These are phyloP conservation scores for Eleginops maclovinus DNA, from an alignment of 2,113 vertebrate genomes.

Conservation along the genomic window DNA sequence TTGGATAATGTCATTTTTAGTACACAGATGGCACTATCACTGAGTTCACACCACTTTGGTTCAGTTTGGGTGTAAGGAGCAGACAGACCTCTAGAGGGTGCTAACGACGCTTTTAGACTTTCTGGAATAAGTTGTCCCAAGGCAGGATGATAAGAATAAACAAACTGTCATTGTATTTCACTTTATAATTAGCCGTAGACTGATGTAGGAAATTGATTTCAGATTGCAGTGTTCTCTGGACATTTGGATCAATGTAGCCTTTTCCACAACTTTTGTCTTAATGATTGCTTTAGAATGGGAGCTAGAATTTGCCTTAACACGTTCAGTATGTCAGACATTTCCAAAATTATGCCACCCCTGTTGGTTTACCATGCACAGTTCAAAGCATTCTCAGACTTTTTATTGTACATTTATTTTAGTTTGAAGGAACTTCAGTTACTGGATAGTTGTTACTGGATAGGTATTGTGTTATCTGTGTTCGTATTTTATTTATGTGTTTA, in stretches of 20 bases:
- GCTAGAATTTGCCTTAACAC: constrained; percentile 66
- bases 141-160: constrained; percentile 25
- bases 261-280: constrained; percentile 59
- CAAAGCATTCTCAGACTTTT: constrained; percentile 27
- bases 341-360: constrained; percentile 15
- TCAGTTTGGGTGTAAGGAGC: constrained; percentile 1
- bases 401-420: constrained; percentile 54
- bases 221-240: constrained; percentile 41
- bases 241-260: constrained; percentile 48
- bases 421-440: constrained; percentile 65
- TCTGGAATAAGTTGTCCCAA: constrained; percentile 11
- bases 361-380: constrained; percentile 41
- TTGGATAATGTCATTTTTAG: constrained; percentile 41
- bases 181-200: constrained; percentile 22
- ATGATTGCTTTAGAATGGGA: constrained; percentile 49
- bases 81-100: constrained; percentile 30
- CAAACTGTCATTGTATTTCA: constrained; percentile 36
- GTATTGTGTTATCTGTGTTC: constrained; percentile 39
- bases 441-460: constrained; percentile 43
- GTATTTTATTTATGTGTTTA: constrained; percentile 19
- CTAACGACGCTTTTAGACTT: background rate
- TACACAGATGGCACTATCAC: constrained; percentile 10
- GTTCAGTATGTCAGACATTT: constrained; percentile 56
- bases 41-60: constrained; percentile 29
- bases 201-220: constrained; percentile 35